phyloP scores from a whole-genome alignment of 2,888 invertebrate genomes.

The Prosapia bicincta region DNA sequence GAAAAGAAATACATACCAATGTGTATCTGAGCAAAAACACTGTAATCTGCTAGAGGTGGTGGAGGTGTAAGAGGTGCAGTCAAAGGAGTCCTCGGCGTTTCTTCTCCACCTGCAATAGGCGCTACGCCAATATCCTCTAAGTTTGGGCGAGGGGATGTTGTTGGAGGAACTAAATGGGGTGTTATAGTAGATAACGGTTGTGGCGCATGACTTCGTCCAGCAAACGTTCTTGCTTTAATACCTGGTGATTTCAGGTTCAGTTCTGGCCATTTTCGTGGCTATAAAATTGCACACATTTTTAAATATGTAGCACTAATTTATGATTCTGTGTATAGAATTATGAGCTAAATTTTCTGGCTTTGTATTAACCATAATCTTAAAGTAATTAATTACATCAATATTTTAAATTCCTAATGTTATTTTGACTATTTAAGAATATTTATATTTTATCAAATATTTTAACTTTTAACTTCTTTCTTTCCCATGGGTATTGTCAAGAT shows the following conservation, averaged over 20 bases:
- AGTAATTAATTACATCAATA: too few relatives aligned
- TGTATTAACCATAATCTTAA: too few relatives aligned
- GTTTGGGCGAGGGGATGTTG: constrained; percentile 40
- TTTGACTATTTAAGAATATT: too few relatives aligned
- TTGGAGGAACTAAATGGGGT: constrained; percentile 47
- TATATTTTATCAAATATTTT: too few relatives aligned
- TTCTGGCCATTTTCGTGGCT: constrained; percentile 83
- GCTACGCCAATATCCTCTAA: constrained; percentile 32
- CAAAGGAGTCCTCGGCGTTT: constrained; percentile 47
- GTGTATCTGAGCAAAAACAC: constrained; percentile 46
- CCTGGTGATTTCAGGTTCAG: constrained; percentile 84
- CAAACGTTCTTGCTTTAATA: constrained; percentile 67
- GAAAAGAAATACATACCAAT: too few relatives aligned
- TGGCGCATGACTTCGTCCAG: constrained; percentile 49
- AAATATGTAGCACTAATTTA: too few relatives aligned
- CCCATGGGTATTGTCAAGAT: too few relatives aligned
- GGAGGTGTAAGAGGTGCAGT: constrained; percentile 45
- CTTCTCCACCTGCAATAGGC: constrained; percentile 44
- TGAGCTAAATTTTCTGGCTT: too few relatives aligned
- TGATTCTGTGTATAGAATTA: too few relatives aligned
- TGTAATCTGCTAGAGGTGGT: constrained; percentile 48
- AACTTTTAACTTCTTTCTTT: too few relatives aligned
- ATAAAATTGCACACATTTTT: too few relatives aligned
- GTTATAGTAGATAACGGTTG: constrained; percentile 49
- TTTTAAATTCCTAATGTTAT: too few relatives aligned